Percentiles rank a stretch among this genome's conserved stretches.
These are phyloP conservation scores for Zoanthus solanderi DNA, from an alignment of 92 coral and sea anemone species.

Conservation along the genomic window DNA sequence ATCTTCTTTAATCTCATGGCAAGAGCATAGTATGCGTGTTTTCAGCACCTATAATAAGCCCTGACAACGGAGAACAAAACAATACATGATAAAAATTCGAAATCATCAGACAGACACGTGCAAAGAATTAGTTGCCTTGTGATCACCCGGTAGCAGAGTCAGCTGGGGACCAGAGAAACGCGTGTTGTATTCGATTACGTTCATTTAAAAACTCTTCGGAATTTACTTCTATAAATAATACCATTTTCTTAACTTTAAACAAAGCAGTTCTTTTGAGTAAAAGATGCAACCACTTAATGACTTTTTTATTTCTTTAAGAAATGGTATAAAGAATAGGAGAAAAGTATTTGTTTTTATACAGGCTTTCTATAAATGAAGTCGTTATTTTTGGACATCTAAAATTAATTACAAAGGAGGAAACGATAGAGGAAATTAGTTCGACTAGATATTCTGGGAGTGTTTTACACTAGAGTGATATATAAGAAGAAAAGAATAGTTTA, in stretches of 20 bases:
- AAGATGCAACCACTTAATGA: background rate
- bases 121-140: background rate
- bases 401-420: background rate
- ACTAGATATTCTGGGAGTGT: background rate
- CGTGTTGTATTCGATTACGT: background rate
- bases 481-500: background rate
- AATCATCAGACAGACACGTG: conserved; percentile 22
- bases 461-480: background rate
- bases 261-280: background rate
- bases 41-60: background rate
- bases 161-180: background rate
- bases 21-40: conserved; percentile 34
- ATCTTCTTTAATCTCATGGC: background rate
- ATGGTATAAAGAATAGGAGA: background rate
- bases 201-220: background rate
- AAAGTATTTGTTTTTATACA: background rate
- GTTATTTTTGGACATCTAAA: background rate
- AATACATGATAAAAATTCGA: background rate
- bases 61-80: conserved; percentile 9
- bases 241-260: background rate
- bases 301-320: background rate
- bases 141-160: background rate
- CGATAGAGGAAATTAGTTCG: background rate
- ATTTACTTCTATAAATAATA: background rate
- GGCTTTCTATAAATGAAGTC: background rate